Base-by-base conservation (phyloP, 35 echinoderm and acorn worm genomes). In the Acanthaster planci region DNA sequence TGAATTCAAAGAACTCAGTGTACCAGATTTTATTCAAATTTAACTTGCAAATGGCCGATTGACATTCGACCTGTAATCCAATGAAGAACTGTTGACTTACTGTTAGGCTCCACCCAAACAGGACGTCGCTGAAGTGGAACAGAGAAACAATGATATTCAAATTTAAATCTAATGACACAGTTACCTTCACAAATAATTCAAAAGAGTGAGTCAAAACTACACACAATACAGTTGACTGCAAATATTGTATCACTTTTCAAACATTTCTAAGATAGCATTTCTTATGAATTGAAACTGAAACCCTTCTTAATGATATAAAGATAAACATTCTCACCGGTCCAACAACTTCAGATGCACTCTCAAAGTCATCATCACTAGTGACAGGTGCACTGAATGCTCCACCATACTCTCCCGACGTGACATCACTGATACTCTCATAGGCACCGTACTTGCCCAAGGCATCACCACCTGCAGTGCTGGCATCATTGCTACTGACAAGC, bases 261-360 rank as follows among this genome's bases (percentile, higher is more conserved):
- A n/a, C n/a, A n/a, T n/a, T n/a, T n/a, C n/a, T n/a, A n/a, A n/a
- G n/a, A n/a, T n/a, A n/a, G n/a, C n/a, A n/a, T n/a, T n/a, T n/a
- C n/a, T n/a, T n/a, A n/a, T n/a, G n/a, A n/a, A n/a, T n/a, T n/a
- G n/a, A n/a, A n/a, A n/a, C n/a, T n/a, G n/a, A n/a, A n/a, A n/a
- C n/a, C n/a, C n/a, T n/a, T n/a, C n/a, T n/a, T n/a, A n/a, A n/a
- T n/a, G n/a, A n/a, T 4, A 47, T 47, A 47, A 47, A 47, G 42
- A 47, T 12, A 4, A 47, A 12, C 12, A 47, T 47, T 47, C 87
- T 94, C 78, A 94, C 92, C 16, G 92, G 92, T 19, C 92, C 92
- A 59, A 88, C 64, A 38, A 94, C 92, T 76, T 94, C 82, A 19
- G 92, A 94, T 10, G 87, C 87, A 55, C 92, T 94, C 54, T 94